phyloP scores from a whole-genome alignment of 2,888 invertebrate genomes.

The Temnothorax rugatulus region DNA sequence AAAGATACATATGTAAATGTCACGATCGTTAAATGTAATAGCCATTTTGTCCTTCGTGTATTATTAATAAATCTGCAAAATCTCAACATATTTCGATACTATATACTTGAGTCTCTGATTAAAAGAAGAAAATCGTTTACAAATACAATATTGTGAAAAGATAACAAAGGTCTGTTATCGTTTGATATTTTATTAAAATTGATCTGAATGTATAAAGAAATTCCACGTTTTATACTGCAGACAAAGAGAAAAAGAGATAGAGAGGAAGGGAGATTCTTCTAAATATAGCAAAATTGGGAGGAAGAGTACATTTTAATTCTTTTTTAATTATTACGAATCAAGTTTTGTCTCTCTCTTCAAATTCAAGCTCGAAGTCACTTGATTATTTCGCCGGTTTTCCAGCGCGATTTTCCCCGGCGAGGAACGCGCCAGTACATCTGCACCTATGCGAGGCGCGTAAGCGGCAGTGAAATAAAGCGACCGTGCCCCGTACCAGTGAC shows the following conservation, averaged over 20 bases:
- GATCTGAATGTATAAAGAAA: background rate
- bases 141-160: background rate
- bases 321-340: too few relatives aligned
- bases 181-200: constrained; percentile 10
- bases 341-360: background rate
- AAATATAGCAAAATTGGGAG: background rate
- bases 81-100: background rate
- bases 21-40: background rate
- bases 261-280: background rate
- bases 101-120: background rate
- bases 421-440: constrained; percentile 31
- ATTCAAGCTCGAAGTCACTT: background rate
- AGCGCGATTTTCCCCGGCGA: constrained; percentile 1
- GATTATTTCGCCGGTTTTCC: constrained; percentile 11
- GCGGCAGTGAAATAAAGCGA: constrained; percentile 74
- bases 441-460: constrained; percentile 45
- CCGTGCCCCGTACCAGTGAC: constrained; percentile 80
- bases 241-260: background rate
- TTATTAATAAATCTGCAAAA: constrained; percentile 3
- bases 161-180: background rate
- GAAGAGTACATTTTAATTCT: background rate
- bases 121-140: background rate
- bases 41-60: background rate
- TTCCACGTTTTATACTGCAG: background rate
- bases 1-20: background rate